Base-by-base conservation (phyloP, 1,140 invertebrate genomes). In the Drosophila nannoptera region DNA sequence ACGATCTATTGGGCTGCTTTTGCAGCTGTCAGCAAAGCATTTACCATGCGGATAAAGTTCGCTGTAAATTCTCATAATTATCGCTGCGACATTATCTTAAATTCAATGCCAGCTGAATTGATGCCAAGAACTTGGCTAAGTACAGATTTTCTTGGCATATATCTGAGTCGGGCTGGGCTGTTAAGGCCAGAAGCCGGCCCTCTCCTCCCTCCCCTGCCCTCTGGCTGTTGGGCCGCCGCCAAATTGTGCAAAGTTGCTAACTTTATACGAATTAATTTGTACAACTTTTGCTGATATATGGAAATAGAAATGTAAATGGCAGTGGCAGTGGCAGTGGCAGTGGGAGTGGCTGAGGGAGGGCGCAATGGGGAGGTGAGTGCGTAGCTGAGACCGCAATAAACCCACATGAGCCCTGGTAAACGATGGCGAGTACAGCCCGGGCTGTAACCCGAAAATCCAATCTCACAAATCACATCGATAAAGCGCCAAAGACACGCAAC, bases 381-480 rank as follows among this genome's bases (percentile, higher is more conserved):
- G 50, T 49, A 43, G 31, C 40, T 45, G 38, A 86, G 80, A 78
- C 80, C 73, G 80, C 81, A 84, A 86, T 86, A 84, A 84, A 73
- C 77, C 81, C 80, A 80, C 81, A 84, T 84, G 78, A 86, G 80
- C 77, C 76, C 55, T 14, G 69, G 43, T 54, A 71, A 71, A 67
- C 60, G 36, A 72, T 67, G 54, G 53, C 58, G 59, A 67, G 69
- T 63, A n/a, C n/a, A n/a, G 62, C 50, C 43, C 9, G 54, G 53
- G 54, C 43, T 14, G 12, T n/a, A 8, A 14, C 40, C 40, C 69
- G 50, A 68, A 81, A 80, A 84, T 69, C 82, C 81, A 84, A 84
- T 84, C 66, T 84, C 74, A 70, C 81, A 84, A 84, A 84, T 84
- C 81, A 84, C 81, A 76, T 86, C 84, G 81, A 87, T 84, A 81